Evolutionary conservation across 2,888 invertebrate species (phyloP), one percentile per base, ranked within the genome.

Genomic region (Nesidiocoris tenuis): DNA sequence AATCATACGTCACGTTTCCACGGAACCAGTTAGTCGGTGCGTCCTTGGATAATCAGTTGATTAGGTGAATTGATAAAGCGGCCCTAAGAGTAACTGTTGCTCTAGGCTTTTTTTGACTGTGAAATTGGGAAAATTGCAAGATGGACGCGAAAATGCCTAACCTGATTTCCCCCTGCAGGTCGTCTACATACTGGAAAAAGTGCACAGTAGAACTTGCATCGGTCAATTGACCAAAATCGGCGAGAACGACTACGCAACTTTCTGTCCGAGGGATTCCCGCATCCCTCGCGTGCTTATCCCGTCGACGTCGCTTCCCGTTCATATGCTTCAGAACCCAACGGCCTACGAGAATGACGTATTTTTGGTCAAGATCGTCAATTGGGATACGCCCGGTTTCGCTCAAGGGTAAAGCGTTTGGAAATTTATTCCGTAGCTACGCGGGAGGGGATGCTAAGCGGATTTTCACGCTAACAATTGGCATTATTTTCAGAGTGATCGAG

Each of bases 261-360:
- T 76, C 16, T 39, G 39, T 54, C 95, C 97, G 0, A 87, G 90
- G 70, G 96, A 96, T 83, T 86, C 87, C 79, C 87, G 93, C 77
- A 83, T 95, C 68, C 96, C 97, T 0, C 85, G 91, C 77, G 86
- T 96, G 54, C 87, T 89, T 81, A 89, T 97, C 79, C 89, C 90
- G 16, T 85, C 87, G 78, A 85, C 72, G 22, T 39, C 72, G 21
- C 5, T 72, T 5, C 24, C 61, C 9, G 54, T 63, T 86, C 55
- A 55, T 18, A 61, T 22, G 16, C 23, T 56, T 39, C 66, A 71
- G 18, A 68, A 74, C 17, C 63, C 77, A 0, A 22, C 16, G 0
- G 63, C 25, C 9, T 39, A 83, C 85, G 86, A 80, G 85, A 87
- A 25, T 68, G 66, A 71, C 83, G 96, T 63, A 95, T 91, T 83